These are phyloP conservation scores for Pseudanteris insignis DNA, from an alignment of 2,888 invertebrate species.

Conservation along the genomic window DNA sequence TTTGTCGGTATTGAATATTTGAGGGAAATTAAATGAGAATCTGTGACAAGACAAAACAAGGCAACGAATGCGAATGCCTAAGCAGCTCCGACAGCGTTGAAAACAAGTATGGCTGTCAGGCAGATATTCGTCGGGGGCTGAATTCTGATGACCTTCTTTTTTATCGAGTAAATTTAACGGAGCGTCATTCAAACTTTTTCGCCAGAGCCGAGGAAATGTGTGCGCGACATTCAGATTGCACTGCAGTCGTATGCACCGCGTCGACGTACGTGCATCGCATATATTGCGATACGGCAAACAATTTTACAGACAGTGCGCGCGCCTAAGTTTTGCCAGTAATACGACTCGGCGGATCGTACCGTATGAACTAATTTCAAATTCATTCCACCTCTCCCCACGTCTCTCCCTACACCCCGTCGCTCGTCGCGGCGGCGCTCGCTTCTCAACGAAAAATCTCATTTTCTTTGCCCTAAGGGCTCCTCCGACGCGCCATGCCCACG, in stretches of 20 bases:
- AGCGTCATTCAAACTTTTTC: slow-evolving; percentile 39
- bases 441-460: slow-evolving; percentile 62
- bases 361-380: slow-evolving; percentile 64
- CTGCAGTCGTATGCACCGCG: slow-evolving; percentile 28
- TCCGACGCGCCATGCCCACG: slow-evolving; percentile 48
- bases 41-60: slow-evolving; percentile 23
- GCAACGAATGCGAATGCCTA: slow-evolving; percentile 29
- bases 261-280: slow-evolving; percentile 26
- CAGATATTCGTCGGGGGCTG: slow-evolving; percentile 34
- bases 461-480: slow-evolving; percentile 63
- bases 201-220: slow-evolving; percentile 25
- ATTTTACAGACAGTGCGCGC: slow-evolving; percentile 43
- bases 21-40: slow-evolving; percentile 25
- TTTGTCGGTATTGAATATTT: slow-evolving; percentile 23
- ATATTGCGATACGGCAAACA: slow-evolving; percentile 34
- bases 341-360: slow-evolving; percentile 51
- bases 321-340: slow-evolving; percentile 49
- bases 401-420: slow-evolving; percentile 37
- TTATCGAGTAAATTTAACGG: slow-evolving; percentile 33
- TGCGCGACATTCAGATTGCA: slow-evolving; percentile 38
- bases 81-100: slow-evolving; percentile 27
- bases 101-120: slow-evolving; percentile 27
- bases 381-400: slow-evolving; percentile 51
- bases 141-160: slow-evolving; percentile 37
- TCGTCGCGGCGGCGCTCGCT: slow-evolving; percentile 23